Base-by-base conservation (phyloP, 2,888 invertebrate species). In the Polydrusus cervinus region DNA sequence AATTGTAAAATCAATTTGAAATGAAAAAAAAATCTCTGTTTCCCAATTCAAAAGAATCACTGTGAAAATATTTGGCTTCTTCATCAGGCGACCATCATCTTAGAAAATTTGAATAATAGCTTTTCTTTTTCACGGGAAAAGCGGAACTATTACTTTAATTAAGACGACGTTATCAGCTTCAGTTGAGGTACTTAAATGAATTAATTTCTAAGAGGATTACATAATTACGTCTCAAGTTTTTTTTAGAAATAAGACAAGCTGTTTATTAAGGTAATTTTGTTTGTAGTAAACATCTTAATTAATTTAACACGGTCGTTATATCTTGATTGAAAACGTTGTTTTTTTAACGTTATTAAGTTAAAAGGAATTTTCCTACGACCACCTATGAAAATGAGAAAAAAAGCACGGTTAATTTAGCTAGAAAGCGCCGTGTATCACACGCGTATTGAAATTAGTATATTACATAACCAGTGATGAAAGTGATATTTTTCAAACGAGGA, bases 71-170 rank as follows among this genome's bases (percentile, higher is more conserved):
- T 13, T 1, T 6, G 18, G 20, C 13, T 53, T 53, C 38, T 53
- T 40, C 53, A 38, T 53, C 18, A 40, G 53, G 40, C 53, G 51
- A 51, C 66, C n/a, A n/a, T n/a, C n/a, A 53, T 66, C 40, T 51
- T 18, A 38, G 53, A 45, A 53, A 40, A 53, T 66, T 66, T 66
- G 40, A 66, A 66, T 66, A 66, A 66, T 66, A 38, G 53, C 66
- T 66, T 66, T 66, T 53, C 53, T 66, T 53, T 66, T 66, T 38
- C 38, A 34, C 10, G 16, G 16, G 11, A 71, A 43, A 38, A 30
- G 71, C 53, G 69, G 49, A 45, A 69, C 68, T 74, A 74, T 60
- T 74, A 67, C 69, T 74, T 69, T 74, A 74, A 74, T 74, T 68
- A 74, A 74, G 69, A 74, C 51, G 20, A 72, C 60, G 65, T 57